Base-by-base conservation (phyloP, 2,113 vertebrate species). In the Amblyornis subalaris region DNA sequence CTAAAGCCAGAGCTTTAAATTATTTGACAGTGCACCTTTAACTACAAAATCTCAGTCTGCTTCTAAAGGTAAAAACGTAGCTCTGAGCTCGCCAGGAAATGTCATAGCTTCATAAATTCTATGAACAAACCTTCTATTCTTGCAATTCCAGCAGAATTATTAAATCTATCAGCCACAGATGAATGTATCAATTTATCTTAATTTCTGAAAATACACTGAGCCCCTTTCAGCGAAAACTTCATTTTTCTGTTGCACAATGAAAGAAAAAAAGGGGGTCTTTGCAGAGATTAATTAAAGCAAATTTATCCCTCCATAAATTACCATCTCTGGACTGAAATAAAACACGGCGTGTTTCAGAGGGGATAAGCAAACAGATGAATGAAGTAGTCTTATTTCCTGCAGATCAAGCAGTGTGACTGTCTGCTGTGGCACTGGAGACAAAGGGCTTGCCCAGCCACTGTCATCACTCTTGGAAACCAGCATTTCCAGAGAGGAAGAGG, bases 151-250 rank as follows among this genome's bases (percentile, higher is more conserved):
- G 83, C 84, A 89, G 77, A 96, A 95, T 96, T 97, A 96, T 97
- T 95, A 93, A 87, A 97, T 97, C 95, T 93, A 94, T 97, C 74
- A 95, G 91, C 76, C 81, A 91, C 75, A 89, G 84, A 95, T 78
- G 89, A 96, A 97, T 78, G 55, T 97, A 96, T 88, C 93, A 96
- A 96, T 97, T 96, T 96, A 97, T 98, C 96, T 96, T 97, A 95
- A 98, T 97, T 98, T 97, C 96, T 96, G 95, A 96, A 97, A 97
- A 97, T 93, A 95, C 84, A 95, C 84, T 79, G 88, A 86, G 72
- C 47, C 50, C 78, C 91, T 97, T 97, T 97, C 90, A 96, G 69
- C 71, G 70, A 38, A 86, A 84, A 94, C 87, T 94, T 91, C 94
- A 89, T 96, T 95, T 92, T 94, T 97, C 90, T 80, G 83, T 94